Percentiles rank a stretch among this genome's conserved stretches.
Evolutionary conservation across 2,113 vertebrate species (phyloP).

Genomic region (Ciconia boyciana): DNA sequence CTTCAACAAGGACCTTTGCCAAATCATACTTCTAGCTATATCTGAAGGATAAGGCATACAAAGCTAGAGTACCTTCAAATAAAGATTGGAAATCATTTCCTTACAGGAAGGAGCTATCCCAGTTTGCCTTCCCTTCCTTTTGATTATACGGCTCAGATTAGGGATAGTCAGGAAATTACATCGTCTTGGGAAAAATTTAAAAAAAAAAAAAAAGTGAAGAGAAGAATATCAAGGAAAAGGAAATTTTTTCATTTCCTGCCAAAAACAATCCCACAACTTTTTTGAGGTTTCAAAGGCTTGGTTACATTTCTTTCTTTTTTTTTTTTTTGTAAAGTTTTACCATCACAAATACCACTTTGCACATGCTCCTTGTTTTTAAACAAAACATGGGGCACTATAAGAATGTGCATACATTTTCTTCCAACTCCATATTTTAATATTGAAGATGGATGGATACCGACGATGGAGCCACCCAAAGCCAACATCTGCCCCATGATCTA

Average conservation of each 20-base stretch:
- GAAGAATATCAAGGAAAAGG: background rate
- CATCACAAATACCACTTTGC: background rate
- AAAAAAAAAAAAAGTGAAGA: background rate
- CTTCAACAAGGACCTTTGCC: background rate
- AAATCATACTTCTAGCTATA: background rate
- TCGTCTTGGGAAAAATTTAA: background rate
- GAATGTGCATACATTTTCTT: background rate
- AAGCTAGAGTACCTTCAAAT: background rate
- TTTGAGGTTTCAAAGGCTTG: background rate
- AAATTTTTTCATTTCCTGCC: slow-evolving; percentile 46
- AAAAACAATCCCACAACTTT: background rate
- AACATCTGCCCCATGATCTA: background rate
- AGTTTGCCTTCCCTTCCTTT: slow-evolving; percentile 18
- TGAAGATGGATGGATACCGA: background rate
- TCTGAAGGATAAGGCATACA: background rate
- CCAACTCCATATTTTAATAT: background rate
- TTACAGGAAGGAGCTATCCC: slow-evolving; percentile 4
- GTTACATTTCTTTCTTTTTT: background rate
- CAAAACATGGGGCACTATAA: background rate
- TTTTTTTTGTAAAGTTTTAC: background rate
- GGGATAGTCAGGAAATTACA: slow-evolving; percentile 37
- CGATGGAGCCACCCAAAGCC: background rate
- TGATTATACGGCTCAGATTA: background rate
- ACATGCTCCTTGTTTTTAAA: background rate
- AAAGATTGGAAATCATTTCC: background rate